Evolutionary conservation across 2,888 invertebrate species (phyloP).

Genomic region (Limnephilus auricula): DNA sequence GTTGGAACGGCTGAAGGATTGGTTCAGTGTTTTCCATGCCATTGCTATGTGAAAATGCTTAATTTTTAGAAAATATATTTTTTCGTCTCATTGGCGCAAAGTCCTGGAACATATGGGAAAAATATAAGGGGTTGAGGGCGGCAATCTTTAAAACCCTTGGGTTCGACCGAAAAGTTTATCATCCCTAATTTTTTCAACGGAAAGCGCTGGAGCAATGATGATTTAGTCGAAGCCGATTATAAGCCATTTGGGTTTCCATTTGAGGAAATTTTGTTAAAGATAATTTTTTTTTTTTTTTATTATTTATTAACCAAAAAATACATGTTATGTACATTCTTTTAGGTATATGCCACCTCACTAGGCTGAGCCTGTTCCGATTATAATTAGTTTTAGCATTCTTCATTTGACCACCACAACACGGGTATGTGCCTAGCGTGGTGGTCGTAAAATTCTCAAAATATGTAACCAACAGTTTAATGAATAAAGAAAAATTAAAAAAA

Average conservation of each 20-base stretch:
- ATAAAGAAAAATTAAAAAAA: too few species aligned
- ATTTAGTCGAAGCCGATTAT: constrained; percentile 25
- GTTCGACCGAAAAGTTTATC: constrained; percentile 11
- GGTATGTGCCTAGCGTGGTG: too few species aligned
- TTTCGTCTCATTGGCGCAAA: constrained; percentile 18
- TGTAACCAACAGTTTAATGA: too few species aligned
- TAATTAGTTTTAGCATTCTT: too few species aligned
- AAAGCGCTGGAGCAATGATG: constrained; percentile 21
- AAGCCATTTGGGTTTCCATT: background rate
- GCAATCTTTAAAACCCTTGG: constrained; percentile 29
- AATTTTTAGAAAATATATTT: constrained; percentile 15
- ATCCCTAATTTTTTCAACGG: background rate
- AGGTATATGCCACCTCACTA: too few species aligned
- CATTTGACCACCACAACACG: too few species aligned
- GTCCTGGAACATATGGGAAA: background rate
- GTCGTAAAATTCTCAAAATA: too few species aligned
- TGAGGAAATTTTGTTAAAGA: constrained; percentile 4
- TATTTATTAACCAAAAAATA: too few species aligned
- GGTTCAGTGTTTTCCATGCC: background rate
- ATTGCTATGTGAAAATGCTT: background rate
- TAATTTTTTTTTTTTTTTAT: too few species aligned
- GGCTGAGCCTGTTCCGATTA: too few species aligned
- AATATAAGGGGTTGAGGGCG: constrained; percentile 5
- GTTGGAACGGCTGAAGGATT: background rate
- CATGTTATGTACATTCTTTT: too few species aligned